phyloP scores from a whole-genome alignment of 2,888 invertebrate genomes.

The Buathra laborator region DNA sequence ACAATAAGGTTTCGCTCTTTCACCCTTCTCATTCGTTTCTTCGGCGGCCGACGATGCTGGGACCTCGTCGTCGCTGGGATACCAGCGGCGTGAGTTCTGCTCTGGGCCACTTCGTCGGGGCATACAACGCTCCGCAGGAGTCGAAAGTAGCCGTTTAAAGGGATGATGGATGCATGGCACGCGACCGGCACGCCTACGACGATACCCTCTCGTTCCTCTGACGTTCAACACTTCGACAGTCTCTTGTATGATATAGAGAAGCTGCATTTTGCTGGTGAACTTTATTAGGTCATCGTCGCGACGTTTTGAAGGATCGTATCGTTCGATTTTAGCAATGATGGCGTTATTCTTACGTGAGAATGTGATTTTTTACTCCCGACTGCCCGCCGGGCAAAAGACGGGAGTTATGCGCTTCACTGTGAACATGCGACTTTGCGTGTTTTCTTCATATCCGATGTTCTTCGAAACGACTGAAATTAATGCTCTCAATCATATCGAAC shows the following conservation, averaged over 20 bases:
- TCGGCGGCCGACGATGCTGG: conserved; percentile 28
- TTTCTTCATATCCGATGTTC: too few relatives aligned
- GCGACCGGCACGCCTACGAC: conserved; percentile 81
- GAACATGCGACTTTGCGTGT: too few relatives aligned
- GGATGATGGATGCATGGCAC: conserved; percentile 85
- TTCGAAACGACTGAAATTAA: too few relatives aligned
- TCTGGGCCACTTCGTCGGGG: conserved; percentile 60
- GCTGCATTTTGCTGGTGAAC: conserved; percentile 9
- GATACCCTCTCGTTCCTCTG: conserved; percentile 35
- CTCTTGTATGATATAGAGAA: conserved; percentile 17
- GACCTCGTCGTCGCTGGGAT: conserved; percentile 16
- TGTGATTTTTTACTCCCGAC: too few relatives aligned
- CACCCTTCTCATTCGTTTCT: conserved; percentile 39
- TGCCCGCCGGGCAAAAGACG: too few relatives aligned
- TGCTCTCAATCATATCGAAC: too few relatives aligned
- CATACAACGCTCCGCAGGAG: conserved; percentile 62
- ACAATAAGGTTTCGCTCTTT: conserved; percentile 2
- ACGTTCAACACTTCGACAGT: conserved; percentile 5
- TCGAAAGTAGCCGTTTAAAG: conserved; percentile 78
- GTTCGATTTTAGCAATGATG: too few relatives aligned
- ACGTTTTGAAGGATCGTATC: too few relatives aligned
- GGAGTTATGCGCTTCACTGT: too few relatives aligned
- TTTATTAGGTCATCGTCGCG: not conserved
- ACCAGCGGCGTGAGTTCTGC: conserved; percentile 29
- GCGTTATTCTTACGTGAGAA: too few relatives aligned